phyloP scores from a whole-genome alignment of 2,113 vertebrate species.

The Chlamydotis undulata region DNA sequence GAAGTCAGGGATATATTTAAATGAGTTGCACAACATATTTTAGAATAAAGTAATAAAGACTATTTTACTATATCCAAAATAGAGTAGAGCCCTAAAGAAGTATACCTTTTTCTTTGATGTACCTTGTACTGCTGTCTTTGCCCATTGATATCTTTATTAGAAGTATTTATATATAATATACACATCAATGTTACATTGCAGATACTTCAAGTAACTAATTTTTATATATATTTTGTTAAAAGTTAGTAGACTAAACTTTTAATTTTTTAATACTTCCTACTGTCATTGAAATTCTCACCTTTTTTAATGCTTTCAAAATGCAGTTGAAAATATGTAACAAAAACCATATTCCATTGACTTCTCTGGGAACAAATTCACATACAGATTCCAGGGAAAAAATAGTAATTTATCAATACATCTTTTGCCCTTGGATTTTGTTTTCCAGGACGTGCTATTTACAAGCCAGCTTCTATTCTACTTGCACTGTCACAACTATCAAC shows the following conservation, averaged over 20 bases:
- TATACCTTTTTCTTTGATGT: neutral
- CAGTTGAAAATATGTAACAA: neutral
- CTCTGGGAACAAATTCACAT: neutral
- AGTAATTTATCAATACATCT: neutral
- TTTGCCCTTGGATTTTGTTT: neutral
- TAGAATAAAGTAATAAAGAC: neutral
- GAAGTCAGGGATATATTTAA: neutral
- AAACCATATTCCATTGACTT: neutral
- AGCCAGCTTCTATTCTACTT: neutral
- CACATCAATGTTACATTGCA: neutral
- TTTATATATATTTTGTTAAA: neutral
- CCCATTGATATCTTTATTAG: neutral
- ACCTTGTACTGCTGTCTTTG: neutral
- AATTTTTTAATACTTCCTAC: neutral
- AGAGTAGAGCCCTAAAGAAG: neutral
- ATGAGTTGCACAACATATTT: neutral
- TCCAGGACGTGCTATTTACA: neutral
- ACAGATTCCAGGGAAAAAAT: neutral
- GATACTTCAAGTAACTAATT: neutral
- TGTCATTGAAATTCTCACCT: fast-evolving
- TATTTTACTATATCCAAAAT: neutral
- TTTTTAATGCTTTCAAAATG: neutral
- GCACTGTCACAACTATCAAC: neutral
- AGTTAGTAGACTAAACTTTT: neutral
- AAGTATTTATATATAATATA: neutral